Evolutionary conservation across 2,113 vertebrate species (phyloP).

Genomic region (Cervus canadensis): DNA sequence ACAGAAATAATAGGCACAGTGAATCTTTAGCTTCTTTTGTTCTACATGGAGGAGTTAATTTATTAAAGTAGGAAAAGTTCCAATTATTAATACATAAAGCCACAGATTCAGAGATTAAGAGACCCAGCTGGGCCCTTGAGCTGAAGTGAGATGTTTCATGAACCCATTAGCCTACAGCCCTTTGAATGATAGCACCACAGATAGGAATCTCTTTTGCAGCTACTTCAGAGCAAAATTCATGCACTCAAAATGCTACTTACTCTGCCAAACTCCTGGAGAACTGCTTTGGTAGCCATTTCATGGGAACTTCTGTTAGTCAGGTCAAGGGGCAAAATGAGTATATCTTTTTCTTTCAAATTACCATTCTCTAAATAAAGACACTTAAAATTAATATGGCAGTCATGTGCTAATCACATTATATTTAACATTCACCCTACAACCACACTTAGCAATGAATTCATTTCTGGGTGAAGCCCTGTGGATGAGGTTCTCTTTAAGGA

Average conservation of each 20-base stretch:
- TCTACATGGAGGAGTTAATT: neutral
- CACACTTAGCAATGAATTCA: neutral
- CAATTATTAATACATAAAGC: neutral
- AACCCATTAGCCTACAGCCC: neutral
- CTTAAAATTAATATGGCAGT: neutral
- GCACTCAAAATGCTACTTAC: conserved; percentile 77
- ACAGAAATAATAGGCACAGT: neutral
- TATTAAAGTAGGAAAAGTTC: neutral
- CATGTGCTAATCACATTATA: neutral
- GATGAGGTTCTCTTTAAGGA: neutral
- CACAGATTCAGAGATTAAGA: neutral
- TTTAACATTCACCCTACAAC: neutral
- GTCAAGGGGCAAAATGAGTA: conserved; percentile 93
- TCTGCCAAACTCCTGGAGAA: conserved; percentile 90
- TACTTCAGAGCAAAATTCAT: neutral
- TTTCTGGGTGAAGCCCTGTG: neutral
- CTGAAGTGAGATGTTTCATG: neutral
- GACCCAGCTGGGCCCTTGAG: neutral
- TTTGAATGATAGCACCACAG: neutral
- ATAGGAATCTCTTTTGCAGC: neutral
- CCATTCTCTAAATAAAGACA: conserved; percentile 83
- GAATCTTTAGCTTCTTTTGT: neutral
- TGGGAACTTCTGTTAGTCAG: conserved; percentile 87
- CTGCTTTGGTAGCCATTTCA: conserved; percentile 83
- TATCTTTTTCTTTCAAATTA: conserved; percentile 85